These are phyloP conservation scores for Geothlypis trichas DNA, from an alignment of 2,113 vertebrate genomes.

Conservation along the genomic window DNA sequence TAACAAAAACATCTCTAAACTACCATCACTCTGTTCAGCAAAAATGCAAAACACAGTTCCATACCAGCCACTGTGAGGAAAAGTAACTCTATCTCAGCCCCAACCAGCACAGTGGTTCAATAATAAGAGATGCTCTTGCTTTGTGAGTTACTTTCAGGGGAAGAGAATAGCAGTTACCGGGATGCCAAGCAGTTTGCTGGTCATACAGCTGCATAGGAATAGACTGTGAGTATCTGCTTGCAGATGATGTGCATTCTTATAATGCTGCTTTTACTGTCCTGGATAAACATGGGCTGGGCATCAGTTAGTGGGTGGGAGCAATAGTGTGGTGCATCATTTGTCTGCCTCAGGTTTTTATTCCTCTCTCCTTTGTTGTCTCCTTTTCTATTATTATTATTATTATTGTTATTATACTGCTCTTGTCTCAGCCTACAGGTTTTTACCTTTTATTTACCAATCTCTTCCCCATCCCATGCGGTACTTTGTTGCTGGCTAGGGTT, in stretches of 20 bases:
- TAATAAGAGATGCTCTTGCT: neutral
- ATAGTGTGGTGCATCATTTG: neutral
- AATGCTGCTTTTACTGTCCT: neutral
- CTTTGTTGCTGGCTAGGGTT: neutral
- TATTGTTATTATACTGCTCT: neutral
- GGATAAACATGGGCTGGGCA: neutral
- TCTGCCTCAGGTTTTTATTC: neutral
- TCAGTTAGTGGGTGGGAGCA: neutral
- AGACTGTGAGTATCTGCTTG: neutral
- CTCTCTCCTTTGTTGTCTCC: neutral
- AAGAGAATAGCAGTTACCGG: neutral
- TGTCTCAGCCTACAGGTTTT: neutral
- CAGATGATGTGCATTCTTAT: neutral
- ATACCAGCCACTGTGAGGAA: neutral
- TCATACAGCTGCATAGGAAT: neutral
- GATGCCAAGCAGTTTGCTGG: neutral
- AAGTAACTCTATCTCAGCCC: neutral
- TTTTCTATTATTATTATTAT: neutral
- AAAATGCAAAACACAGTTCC: neutral
- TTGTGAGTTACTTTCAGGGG: neutral
- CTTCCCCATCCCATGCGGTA: neutral
- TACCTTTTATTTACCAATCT: neutral
- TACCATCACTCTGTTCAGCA: neutral
- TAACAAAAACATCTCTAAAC: neutral
- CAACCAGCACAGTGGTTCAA: neutral